Conservation (phyloP, 2,888 invertebrate genomes). For the Papilio protenor region DNA sequence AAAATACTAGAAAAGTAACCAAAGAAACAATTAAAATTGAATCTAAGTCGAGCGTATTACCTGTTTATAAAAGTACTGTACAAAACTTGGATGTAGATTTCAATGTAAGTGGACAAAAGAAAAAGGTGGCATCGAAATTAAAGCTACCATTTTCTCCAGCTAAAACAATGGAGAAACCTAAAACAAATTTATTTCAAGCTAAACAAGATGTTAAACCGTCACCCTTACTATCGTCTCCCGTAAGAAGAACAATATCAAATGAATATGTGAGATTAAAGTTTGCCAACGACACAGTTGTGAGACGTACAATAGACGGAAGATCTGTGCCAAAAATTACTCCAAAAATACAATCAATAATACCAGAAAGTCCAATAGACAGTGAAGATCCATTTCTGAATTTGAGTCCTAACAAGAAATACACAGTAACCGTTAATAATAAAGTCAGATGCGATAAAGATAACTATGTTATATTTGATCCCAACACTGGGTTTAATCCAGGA, state of each 20-base stretch:
- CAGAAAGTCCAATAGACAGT: conserved; percentile 79
- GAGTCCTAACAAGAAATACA: conserved; percentile 82
- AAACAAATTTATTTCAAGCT: conserved; percentile 75
- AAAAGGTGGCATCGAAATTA: conserved; percentile 70
- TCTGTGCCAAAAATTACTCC: conserved; percentile 79
- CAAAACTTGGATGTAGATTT: conserved; percentile 63
- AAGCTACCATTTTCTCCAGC: conserved; percentile 75
- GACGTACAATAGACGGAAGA: conserved; percentile 77
- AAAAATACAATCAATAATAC: conserved; percentile 81
- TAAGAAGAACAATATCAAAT: conserved; percentile 80
- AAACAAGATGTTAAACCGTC: conserved; percentile 72
- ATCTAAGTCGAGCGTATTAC: conserved; percentile 71
- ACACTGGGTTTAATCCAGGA: conserved; percentile 75
- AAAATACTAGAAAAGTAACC: conserved; percentile 58
- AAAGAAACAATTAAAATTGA: conserved; percentile 62
- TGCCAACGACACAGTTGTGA: conserved; percentile 74
- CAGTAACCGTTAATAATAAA: conserved; percentile 80
- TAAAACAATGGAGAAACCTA: conserved; percentile 77
- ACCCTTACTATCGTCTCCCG: conserved; percentile 70
- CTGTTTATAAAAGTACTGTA: conserved; percentile 71
- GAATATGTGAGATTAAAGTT: conserved; percentile 80
- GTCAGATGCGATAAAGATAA: conserved; percentile 82
- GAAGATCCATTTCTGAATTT: conserved; percentile 79
- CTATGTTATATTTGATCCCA: conserved; percentile 81
- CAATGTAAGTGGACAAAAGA: conserved; percentile 63